Evolutionary conservation across 2,113 vertebrate genomes (phyloP), one percentile per base, ranked within the genome.

Genomic region (Sturnus vulgaris): DNA sequence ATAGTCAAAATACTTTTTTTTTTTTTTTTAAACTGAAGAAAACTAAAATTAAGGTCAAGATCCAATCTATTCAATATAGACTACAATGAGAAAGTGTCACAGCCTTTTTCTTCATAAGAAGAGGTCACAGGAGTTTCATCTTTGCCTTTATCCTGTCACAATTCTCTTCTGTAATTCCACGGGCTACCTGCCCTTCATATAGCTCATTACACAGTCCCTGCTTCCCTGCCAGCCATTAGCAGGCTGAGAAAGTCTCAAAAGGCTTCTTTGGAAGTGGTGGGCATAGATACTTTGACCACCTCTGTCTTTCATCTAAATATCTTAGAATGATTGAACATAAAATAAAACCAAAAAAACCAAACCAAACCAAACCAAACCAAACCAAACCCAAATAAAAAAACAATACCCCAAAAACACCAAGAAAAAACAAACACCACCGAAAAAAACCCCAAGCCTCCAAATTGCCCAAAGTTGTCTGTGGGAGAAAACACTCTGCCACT

Each of bases 31-130:
- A 60, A 46, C 28, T 13, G 30, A 77, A 88, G 59, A 65, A 79
- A 95, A 89, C 25, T 83, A 65, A 92, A 86, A 91, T 91, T 78
- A 93, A 78, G 68, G 76, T 93, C 42, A 69, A 90, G 75, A 76
- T 86, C 49, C 55, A 69, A 49, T 60, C 59, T 87, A 31, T 94
- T 95, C 46, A 84, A 27, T 78, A 35, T 13, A 88, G 52, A 82
- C 49, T 79, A 88, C 81, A 95, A 81, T 61, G 78, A 84, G 22
- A 14, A 46, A 89, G 20, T 53, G 44, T 37, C 64, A 33, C 55
- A 91, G 33, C 64, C 17, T 89, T 94, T 92, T 88, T 60, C 65
- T 77, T 79, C 49, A 60, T 78, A 50, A 84, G 10, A 73, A 66
- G 35, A 76, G 66, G 88, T 87, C 81, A 87, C 24, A 22, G 22